Conservation (phyloP, 2,888 invertebrate genomes). For the Ceriagrion tenellum region DNA sequence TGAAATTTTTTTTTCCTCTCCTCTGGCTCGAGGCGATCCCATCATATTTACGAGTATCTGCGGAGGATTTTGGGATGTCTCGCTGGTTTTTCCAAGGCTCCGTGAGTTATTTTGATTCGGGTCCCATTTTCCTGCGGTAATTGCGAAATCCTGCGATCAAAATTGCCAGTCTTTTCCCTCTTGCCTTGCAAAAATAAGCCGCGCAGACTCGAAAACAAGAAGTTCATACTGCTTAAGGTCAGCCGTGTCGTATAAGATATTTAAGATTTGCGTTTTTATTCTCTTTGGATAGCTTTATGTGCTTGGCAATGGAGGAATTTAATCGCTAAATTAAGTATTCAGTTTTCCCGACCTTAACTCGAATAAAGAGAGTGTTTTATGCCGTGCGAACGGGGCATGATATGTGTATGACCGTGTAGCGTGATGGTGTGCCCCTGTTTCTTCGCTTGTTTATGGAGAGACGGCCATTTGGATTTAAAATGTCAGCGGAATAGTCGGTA, state of each 20-base stretch:
- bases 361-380: neutral
- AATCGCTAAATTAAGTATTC: neutral
- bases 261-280: neutral
- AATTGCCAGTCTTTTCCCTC: neutral
- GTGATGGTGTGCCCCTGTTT: neutral
- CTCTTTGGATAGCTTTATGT: neutral
- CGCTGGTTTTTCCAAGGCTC: no score
- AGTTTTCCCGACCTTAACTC: neutral
- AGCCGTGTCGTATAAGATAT: neutral
- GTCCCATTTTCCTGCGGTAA: no score
- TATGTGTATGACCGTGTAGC: neutral
- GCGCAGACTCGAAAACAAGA: neutral
- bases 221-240: neutral
- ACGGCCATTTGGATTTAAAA: neutral
- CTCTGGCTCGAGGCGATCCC: no score
- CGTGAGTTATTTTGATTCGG: no score
- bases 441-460: neutral
- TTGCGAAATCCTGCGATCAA: neutral
- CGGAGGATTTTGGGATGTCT: no score
- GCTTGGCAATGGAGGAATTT: neutral
- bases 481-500: neutral
- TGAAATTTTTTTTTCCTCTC: no score
- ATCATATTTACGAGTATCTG: no score
- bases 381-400: neutral
- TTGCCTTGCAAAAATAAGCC: neutral